A percentile compares a stretch with the other conserved stretches of the same genome.
These are phyloP conservation scores for Cyanistes caeruleus DNA, from an alignment of 2,113 vertebrate species.

Conservation along the genomic window DNA sequence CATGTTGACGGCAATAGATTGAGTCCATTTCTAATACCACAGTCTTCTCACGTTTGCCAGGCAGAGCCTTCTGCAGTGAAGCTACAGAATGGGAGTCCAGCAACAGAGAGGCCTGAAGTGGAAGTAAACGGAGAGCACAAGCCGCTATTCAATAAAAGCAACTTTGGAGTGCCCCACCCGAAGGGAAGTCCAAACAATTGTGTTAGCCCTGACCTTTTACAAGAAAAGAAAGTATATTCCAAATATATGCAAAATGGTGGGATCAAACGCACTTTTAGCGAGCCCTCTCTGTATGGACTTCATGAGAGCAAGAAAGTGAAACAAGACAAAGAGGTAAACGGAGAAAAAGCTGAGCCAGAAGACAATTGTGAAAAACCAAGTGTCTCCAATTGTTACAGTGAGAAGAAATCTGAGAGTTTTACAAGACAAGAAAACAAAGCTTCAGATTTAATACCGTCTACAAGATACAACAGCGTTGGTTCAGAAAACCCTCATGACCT, in stretches of 20 bases:
- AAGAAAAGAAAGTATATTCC: slow-evolving; percentile 77
- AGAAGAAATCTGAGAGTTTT: slow-evolving; percentile 53
- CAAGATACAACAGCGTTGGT: slow-evolving; percentile 72
- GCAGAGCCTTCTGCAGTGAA: slow-evolving; percentile 76
- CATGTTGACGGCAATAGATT: slow-evolving; percentile 92
- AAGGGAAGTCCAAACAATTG: slow-evolving; percentile 80
- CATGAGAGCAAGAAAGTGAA: slow-evolving; percentile 84
- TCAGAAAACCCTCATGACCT: slow-evolving; percentile 58
- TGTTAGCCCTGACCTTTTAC: slow-evolving; percentile 73
- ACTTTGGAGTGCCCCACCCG: slow-evolving; percentile 67
- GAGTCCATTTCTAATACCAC: slow-evolving; percentile 81
- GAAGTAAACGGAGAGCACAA: slow-evolving; percentile 84
- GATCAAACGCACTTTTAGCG: slow-evolving; percentile 83
- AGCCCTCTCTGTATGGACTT: slow-evolving; percentile 77
- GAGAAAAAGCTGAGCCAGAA: slow-evolving; percentile 69
- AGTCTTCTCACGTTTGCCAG: slow-evolving; percentile 79
- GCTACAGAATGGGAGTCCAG: slow-evolving; percentile 86
- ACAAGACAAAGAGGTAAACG: slow-evolving; percentile 79
- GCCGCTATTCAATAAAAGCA: slow-evolving; percentile 77
- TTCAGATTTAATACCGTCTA: slow-evolving; percentile 69
- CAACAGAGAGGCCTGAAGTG: slow-evolving; percentile 71
- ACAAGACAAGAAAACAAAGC: slow-evolving; percentile 67
- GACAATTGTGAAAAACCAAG: slow-evolving; percentile 58
- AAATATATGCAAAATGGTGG: slow-evolving; percentile 86
- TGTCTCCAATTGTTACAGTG: slow-evolving; percentile 59